phyloP scores from a whole-genome alignment of 2,888 invertebrate species.

The Thymelicus lineola region DNA sequence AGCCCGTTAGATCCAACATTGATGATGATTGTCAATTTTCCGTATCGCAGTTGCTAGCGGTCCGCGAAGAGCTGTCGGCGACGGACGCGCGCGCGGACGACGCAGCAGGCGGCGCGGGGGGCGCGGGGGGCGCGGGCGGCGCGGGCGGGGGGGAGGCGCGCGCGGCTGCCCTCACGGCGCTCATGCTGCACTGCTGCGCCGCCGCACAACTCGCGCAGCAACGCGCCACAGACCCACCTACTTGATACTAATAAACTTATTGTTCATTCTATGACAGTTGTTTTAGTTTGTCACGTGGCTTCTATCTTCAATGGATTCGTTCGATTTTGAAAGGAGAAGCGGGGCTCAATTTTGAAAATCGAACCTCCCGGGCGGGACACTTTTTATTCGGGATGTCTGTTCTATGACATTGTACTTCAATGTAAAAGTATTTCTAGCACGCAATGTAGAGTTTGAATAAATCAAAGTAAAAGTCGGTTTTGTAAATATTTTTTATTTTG shows the following conservation, averaged over 20 bases:
- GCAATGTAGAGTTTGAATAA: too few relatives aligned
- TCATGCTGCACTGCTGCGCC: slow-evolving; percentile 97
- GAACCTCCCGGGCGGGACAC: too few relatives aligned
- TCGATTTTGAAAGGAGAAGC: too few relatives aligned
- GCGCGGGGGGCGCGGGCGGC: too few relatives aligned
- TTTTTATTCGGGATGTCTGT: too few relatives aligned
- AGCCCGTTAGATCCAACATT: too few relatives aligned
- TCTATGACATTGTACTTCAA: too few relatives aligned
- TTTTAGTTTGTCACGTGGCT: slow-evolving; percentile 44
- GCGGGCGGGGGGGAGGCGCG: slow-evolving; percentile 87
- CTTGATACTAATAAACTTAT: slow-evolving; percentile 65
- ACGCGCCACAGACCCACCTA: slow-evolving; percentile 54
- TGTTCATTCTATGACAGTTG: slow-evolving; percentile 53
- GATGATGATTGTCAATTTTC: too few relatives aligned
- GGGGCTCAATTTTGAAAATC: too few relatives aligned
- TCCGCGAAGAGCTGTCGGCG: slow-evolving; percentile 75
- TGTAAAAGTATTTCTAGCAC: not conserved
- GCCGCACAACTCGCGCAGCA: slow-evolving; percentile 92
- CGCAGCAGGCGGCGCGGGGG: slow-evolving; percentile 91
- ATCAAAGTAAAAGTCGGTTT: too few relatives aligned
- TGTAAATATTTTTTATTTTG: too few relatives aligned
- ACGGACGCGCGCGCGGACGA: slow-evolving; percentile 64
- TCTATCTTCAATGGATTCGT: too few relatives aligned
- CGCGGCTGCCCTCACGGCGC: slow-evolving; percentile 95
- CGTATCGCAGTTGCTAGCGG: slow-evolving; percentile 65